A percentile compares a stretch with the other conserved stretches of the same genome.
Conservation (phyloP, 1,140 invertebrate genomes). For the roundworm (Caenorhabditis elegans) region WBcel235 BX284602.5:3592501-3593000, state of each 20-base stretch:
- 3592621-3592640: background rate
- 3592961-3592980: background rate
- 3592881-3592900: no score
- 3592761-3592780: no score
- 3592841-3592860: no score
- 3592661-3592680: background rate
- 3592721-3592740: background rate
- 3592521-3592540: background rate
- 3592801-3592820: no score
- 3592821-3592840: no score
- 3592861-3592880: no score
- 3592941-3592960: background rate
- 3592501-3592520: background rate
- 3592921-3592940: background rate
- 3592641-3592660: background rate
- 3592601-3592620: background rate
- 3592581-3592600: background rate
- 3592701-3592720: background rate
- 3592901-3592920: background rate
- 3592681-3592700: background rate
- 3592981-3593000: background rate
- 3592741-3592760: background rate
- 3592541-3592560: background rate
- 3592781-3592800: no score
- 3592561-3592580: background rate